Evolutionary conservation across 2,797 vertebrate genomes (phyloP), one percentile per base, ranked within the genome.

Genomic region (Molothrus ater): DNA sequence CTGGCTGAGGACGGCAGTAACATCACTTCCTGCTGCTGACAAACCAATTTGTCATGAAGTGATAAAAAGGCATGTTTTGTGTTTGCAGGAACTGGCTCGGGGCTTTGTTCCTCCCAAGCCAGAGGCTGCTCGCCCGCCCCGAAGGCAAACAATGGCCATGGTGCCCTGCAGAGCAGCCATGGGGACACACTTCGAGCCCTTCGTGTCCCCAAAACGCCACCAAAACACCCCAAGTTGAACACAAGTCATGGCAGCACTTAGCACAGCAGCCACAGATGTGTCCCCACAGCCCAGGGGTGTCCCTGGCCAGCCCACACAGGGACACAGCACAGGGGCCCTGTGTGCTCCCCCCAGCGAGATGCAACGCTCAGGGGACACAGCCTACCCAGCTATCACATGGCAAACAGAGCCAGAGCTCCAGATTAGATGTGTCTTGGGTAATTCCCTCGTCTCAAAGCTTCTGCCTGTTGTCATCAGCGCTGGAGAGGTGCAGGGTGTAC

Each of bases 1-100:
- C 91, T 96, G 83, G 96, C 92, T 94, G 97, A 97, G 95, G 95
- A 97, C 91, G 40, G 96, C 97, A 92, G 88, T 92, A 96, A 96
- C 97, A 97, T 98, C 97, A 98, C 97, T 98, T 98, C 98, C 98
- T 98, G 97, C 86, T 97, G 97, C 97, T 98, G 98, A 98, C 97
- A 98, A 97, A 97, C 97, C 97, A 96, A 96, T 98, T 97, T 97
- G 95, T 97, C 96, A 96, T 7, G 20, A 95, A 96, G 95, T 91
- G 96, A 98, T 92, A 95, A 80, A 96, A 96, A 96, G 82, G 94
- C 91, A 43, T 32, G 60, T 59, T 96, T 80, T 57, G 93, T 89
- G 45, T 85, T 88, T 73, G 86, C 72, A 91, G 94, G 91, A 95
- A 83, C 57, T 38, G 84, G 91, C 92, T 90, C 86, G 7, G 10